Evolutionary conservation across 2,113 vertebrate genomes (phyloP).

Genomic region (Strix uralensis): DNA sequence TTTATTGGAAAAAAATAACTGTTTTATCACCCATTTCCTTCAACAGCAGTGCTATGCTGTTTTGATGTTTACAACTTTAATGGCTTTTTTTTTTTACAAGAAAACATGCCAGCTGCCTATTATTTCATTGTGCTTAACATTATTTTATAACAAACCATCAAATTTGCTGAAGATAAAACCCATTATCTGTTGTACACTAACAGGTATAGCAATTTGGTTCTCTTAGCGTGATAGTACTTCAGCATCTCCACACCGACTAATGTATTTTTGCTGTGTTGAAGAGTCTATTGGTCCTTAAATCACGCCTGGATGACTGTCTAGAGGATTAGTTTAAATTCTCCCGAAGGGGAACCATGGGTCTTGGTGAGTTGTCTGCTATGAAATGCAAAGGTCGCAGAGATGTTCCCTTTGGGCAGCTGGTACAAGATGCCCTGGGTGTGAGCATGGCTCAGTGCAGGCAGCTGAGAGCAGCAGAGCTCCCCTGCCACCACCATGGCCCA

Average conservation of each 20-base stretch:
- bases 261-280: not conserved
- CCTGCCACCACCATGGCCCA: not conserved
- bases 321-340: not conserved
- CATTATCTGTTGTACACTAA: not conserved
- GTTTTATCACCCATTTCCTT: slow-evolving; percentile 45
- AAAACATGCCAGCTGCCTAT: not conserved
- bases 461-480: not conserved
- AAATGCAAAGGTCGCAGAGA: not conserved
- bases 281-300: not conserved
- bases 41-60: not conserved
- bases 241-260: not conserved
- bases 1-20: slow-evolving; percentile 45
- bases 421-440: not conserved
- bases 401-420: not conserved
- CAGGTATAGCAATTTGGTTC: not conserved
- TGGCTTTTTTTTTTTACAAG: not conserved
- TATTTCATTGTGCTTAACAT: slow-evolving; percentile 47
- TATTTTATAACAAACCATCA: slow-evolving; percentile 37
- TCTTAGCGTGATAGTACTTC: not conserved
- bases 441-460: too few relatives aligned
- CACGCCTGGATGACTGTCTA: not conserved
- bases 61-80: slow-evolving; percentile 6
- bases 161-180: not conserved
- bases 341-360: rapidly evolving
- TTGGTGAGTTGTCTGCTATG: not conserved